These are phyloP conservation scores for Heliothis subflexa DNA, from an alignment of 1,140 invertebrate genomes.

Conservation along the genomic window DNA sequence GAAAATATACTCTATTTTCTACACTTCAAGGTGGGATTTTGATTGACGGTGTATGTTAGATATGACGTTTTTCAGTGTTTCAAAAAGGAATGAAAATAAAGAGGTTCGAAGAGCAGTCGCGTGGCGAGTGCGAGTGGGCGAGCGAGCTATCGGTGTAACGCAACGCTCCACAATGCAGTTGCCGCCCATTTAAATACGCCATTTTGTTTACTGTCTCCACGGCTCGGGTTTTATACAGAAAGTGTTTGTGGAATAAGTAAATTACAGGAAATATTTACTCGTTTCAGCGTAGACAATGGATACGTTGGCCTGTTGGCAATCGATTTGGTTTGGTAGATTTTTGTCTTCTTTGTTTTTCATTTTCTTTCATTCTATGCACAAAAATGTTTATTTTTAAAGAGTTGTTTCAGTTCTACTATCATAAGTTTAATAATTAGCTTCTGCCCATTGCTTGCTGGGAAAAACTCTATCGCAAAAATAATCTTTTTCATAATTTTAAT, in stretches of 20 bases:
- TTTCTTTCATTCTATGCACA: not conserved
- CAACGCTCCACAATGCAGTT: conserved; percentile 77
- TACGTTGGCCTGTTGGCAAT: conserved; percentile 26
- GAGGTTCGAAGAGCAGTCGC: conserved; percentile 55
- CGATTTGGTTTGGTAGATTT: conserved; percentile 16
- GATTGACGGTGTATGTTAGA: not conserved
- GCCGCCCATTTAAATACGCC: conserved; percentile 86
- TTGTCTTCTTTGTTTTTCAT: not conserved
- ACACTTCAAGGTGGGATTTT: conserved; percentile 57
- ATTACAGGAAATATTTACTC: conserved; percentile 81
- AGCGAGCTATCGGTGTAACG: conserved; percentile 71
- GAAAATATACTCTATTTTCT: conserved; percentile 50
- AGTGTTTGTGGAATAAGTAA: conserved; percentile 80
- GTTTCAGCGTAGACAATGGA: conserved; percentile 63
- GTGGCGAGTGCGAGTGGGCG: conserved; percentile 67
- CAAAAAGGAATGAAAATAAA: conserved; percentile 76
- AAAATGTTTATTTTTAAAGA: not conserved
- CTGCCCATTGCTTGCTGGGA: too few relatives aligned
- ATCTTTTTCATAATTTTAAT: too few relatives aligned
- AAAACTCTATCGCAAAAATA: too few relatives aligned
- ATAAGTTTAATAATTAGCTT: too few relatives aligned
- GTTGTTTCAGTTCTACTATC: too few relatives aligned
- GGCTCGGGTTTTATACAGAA: conserved; percentile 63
- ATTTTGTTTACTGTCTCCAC: conserved; percentile 84
- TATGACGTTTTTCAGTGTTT: conserved; percentile 47